Base-by-base conservation (phyloP, 1,140 invertebrate species). In the Mercenaria mercenaria region DNA sequence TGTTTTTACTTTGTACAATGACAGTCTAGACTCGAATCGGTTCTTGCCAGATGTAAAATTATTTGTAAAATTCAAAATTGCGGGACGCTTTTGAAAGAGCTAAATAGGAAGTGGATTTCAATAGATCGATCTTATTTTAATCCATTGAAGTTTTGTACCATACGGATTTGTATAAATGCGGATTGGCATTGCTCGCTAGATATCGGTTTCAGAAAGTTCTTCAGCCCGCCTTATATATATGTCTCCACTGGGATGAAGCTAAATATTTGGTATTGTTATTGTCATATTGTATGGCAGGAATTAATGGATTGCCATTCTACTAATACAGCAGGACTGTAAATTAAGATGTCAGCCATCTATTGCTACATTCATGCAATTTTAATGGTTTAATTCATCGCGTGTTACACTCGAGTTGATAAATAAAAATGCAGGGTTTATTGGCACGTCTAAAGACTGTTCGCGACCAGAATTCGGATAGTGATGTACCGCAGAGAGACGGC, bases 401-500 rank as follows among this genome's bases (percentile, higher is more conserved):
- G 37, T 52, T 84, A 52, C 47, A 52, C 13, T 72, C 67, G 39
- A 84, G 18, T 84, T 72, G 61, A 72, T 69, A 84, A 39, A 84
- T 84, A 72, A 67, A 84, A 84, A 84, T 84, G 61, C 82, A 72
- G 67, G 67, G 59, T 67, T 74, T 67, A 84, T 84, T 81, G 52
- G 79, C 79, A 41, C 47, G 79, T 39, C 4, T 81, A 37, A 84
- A 50, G 43, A 39, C 39, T 32, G 82, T 67, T 34, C 41, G 82
- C 4, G 64, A 84, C 11, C 41, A 67, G 61, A 72, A 72, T 52
- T 20, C 20, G 1, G 82, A 52, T 11, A 23, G 41, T 50, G 67
- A 52, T 52, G 56, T 41, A 32, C 15, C 67, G 10, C 61, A 84
- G 64, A 37, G 56, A 47, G n/a, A 47, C 20, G 37, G 18, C 10